Evolutionary conservation across 2,113 vertebrate species (phyloP), one percentile per base, ranked within the genome.

Genomic region (Leptocoma aspasia): DNA sequence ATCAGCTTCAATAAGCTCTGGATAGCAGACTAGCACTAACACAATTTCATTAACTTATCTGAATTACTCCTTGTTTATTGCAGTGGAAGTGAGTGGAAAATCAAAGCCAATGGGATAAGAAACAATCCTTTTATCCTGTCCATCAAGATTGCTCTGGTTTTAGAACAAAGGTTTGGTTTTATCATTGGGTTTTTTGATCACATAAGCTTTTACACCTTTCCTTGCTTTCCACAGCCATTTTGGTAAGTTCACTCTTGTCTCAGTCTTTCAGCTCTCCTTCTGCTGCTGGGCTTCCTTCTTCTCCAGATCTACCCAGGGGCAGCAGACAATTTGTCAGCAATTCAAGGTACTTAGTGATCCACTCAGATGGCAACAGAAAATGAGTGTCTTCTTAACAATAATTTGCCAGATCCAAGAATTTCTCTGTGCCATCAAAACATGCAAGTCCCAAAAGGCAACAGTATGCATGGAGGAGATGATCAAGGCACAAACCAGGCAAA

Each of bases 31-130:
- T 59, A n/a, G 7, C 33, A n/a, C 33, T 86, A 73, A 41, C 1
- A 5, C 7, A 42, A 33, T 73, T 72, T 78, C 68, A 59, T 95
- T 94, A 86, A 88, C 49, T 78, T 94, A 50, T 50, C 64, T 90
- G 61, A 56, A 71, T 92, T 92, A 57, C 14, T 83, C 15, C 42
- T 47, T 86, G 73, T 86, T 94, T 89, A 70, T 86, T 49, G 21
- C 71, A 54, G 30, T 24, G 22, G 37, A 68, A 65, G 12, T 56
- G 35, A 86, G 31, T 64, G 31, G 78, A 96, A 95, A 95, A 86
- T 90, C 41, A 86, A 82, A 41, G 27, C 52, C 17, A 81, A 39
- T 3, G 1, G 75, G 24, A n/a, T 73, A 70, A 90, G 59, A 96
- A 93, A 60, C 44, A 92, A 72, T 49, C n/a, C 27, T 63, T 26